Evolutionary conservation across 2,797 vertebrate genomes (phyloP), one percentile per base, ranked within the genome.

Genomic region (Xiphophorus birchmanni): DNA sequence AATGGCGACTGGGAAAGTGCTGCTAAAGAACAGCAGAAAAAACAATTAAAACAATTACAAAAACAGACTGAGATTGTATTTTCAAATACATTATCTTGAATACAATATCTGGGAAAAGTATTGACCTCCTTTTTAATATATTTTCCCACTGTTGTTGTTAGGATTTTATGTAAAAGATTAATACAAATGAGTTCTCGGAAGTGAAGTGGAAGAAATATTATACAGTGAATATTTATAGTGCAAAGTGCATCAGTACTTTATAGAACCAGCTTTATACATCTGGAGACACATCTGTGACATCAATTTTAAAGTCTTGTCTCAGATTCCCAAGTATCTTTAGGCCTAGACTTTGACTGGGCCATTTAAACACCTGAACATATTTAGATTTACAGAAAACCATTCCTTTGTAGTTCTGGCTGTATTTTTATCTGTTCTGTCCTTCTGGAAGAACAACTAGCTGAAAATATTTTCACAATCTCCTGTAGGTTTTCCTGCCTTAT

Each of bases 11-110:
- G 69, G 44, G 63, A 76, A 63, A 35, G 32, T 42, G 4, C 1
- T 42, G 56, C 45, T 73, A 10, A 47, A 74, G 50, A 45, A 40
- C 67, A 72, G 37, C 72, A 73, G 3, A 80, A 58, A 23, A 58
- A 6, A 65, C 12, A 50, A 78, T 81, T 29, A 63, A 77, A 48
- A 74, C 52, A 37, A 42, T 17, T 17, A 76, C 23, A 74, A 50
- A 54, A 77, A 42, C 5, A 42, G 8, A 58, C 15, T 29, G 42
- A 69, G 11, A 35, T 47, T 23, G 67, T 80, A 60, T 65, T 73
- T 82, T 74, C 29, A 37, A 50, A 52, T 74, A 4, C 52, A 72
- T 50, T 67, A 47, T 73, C 60, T 72, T 44, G 26, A 11, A 65
- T 23, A 23, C 8, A 67, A 21, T 42, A 11, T 4, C 40, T 69